Evolutionary conservation across 2,113 vertebrate species (phyloP).

Genomic region (Eretmochelys imbricata): DNA sequence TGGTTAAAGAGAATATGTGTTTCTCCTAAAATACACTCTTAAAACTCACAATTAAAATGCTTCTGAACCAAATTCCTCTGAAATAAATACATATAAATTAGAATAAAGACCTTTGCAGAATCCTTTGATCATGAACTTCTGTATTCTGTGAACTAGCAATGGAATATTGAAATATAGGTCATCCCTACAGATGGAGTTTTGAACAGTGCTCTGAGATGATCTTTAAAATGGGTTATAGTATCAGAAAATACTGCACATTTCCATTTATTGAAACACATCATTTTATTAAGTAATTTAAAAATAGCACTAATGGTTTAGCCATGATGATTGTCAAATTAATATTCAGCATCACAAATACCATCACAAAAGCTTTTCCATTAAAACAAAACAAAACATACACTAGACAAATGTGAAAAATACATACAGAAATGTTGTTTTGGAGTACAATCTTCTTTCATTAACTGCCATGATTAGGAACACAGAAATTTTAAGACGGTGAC

Average conservation of each 20-base stretch:
- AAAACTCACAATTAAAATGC: not conserved
- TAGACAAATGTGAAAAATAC: slow-evolving; percentile 31
- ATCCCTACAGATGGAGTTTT: not conserved
- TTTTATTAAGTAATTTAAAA: not conserved
- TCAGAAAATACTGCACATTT: not conserved
- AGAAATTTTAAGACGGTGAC: not conserved
- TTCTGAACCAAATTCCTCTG: not conserved
- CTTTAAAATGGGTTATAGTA: not conserved
- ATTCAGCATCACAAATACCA: not conserved
- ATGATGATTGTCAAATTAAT: not conserved
- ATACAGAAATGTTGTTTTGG: slow-evolving; percentile 33
- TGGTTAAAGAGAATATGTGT: not conserved
- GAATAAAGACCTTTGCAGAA: not conserved
- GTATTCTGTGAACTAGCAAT: not conserved
- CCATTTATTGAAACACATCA: not conserved
- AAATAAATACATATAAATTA: not conserved
- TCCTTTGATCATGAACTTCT: accelerated
- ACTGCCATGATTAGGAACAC: not conserved
- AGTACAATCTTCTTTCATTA: slow-evolving; percentile 2
- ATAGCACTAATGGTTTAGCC: not conserved
- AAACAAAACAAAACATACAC: not conserved
- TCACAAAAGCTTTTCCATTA: not conserved
- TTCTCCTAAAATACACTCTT: not conserved
- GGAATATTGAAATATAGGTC: not conserved
- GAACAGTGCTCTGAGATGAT: not conserved